Base-by-base conservation (phyloP, 2,888 invertebrate species). In the Branchipolynoe longqiensis region DNA sequence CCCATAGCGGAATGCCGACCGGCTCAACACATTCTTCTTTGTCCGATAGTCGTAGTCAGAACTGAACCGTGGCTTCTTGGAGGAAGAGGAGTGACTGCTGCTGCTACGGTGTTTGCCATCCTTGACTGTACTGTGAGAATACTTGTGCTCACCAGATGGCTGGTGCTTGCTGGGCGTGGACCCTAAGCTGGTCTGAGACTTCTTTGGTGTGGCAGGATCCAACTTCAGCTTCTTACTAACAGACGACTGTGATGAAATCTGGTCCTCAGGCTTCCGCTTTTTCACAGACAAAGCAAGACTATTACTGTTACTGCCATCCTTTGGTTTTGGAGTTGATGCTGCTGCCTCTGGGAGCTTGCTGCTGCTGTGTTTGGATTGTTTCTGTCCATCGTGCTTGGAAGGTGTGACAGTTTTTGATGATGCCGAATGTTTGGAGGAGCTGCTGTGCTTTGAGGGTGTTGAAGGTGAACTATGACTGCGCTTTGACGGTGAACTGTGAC, bases 1-100 rank as follows among this genome's bases (percentile, higher is more conserved):
- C 14, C 88, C 82, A 83, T 88, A 91, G 64, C 87, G 89, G 31
- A 88, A 87, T 33, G 48, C 83, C 12, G 40, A 31, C 31, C 48
- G 62, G 31, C 48, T 64, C n/a, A 59, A 73, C 12, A 59, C 48
- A 36, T 25, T 48, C 3, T 73, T 33, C 31, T 56, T 25, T 54
- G 73, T 58, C 28, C 82, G 40, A 40, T 85, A 83, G 40, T 86
- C 86, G 18, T 40, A 31, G 54, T 86, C 86, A 36, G 82, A 48
- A 28, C 36, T 81, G 64, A 38, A 73, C 8, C 33, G 40, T 18
- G 56, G 38, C 56, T 62, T 73, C 33, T 82, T 54, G 38, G 48
- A 74, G 25, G 62, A 54, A 81, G 41, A 36, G 18, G 54, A 74
- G 36, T 48, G 38, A 33, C 31, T 74, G 62, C 58, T 78, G 40